These are phyloP conservation scores for Drosophila kanekoi DNA, from an alignment of 2,888 invertebrate species.

Conservation along the genomic window DNA sequence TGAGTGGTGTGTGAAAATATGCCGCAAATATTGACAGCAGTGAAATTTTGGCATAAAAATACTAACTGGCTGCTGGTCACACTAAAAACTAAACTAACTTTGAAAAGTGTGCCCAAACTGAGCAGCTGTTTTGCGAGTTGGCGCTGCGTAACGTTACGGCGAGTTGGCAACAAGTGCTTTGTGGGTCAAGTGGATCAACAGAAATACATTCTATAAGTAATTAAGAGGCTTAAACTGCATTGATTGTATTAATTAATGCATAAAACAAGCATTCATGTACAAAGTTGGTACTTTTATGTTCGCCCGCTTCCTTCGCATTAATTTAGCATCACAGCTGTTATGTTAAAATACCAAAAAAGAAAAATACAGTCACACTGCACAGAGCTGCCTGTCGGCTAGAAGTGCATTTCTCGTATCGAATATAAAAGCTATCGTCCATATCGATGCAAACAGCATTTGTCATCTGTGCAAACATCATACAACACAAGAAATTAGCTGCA, in stretches of 20 bases:
- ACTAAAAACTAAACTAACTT: background rate
- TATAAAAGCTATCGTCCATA: slow-evolving; percentile 44
- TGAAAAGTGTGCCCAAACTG: slow-evolving; percentile 2
- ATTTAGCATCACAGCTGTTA: background rate
- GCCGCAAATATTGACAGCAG: background rate
- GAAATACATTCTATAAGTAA: background rate
- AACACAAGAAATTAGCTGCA: slow-evolving; percentile 43
- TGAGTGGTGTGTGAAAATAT: background rate
- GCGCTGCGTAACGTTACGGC: background rate
- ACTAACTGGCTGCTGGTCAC: slow-evolving; percentile 15
- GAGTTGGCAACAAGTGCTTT: background rate
- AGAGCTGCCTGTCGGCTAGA: slow-evolving; percentile 4
- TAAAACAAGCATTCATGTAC: too few relatives aligned
- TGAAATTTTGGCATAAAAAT: background rate
- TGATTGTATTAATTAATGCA: background rate
- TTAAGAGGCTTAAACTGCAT: background rate
- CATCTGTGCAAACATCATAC: slow-evolving; percentile 57
- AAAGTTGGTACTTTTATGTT: too few relatives aligned
- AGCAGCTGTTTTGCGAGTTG: slow-evolving; percentile 5
- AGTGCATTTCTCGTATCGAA: slow-evolving; percentile 14
- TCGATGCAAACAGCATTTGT: slow-evolving; percentile 50
- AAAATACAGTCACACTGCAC: slow-evolving; percentile 5
- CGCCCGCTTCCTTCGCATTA: too few relatives aligned
- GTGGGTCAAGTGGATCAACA: background rate
- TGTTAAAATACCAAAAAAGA: background rate